phyloP scores from a whole-genome alignment of 2,113 vertebrate genomes.

The Atherinomorus stipes region DNA sequence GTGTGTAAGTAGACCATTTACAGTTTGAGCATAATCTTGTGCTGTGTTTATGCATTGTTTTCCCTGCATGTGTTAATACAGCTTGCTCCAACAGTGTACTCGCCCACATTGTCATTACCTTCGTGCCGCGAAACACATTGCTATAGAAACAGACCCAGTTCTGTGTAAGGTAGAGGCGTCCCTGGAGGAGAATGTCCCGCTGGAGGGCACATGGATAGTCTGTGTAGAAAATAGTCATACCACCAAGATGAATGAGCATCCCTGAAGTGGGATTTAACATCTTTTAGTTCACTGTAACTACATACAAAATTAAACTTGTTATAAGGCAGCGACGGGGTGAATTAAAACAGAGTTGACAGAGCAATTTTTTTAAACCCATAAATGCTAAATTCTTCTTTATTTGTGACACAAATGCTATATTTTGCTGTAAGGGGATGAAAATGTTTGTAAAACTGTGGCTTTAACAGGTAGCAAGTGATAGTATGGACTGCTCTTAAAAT shows the following conservation, averaged over 20 bases:
- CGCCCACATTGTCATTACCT: constrained; percentile 77
- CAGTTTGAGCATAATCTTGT: not conserved
- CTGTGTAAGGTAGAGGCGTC: constrained; percentile 92
- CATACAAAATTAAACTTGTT: not conserved
- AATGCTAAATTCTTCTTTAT: too few relatives aligned
- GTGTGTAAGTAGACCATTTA: not conserved
- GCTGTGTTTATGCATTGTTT: not conserved
- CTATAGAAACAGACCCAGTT: constrained; percentile 96
- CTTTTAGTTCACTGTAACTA: not conserved
- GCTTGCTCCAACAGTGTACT: not conserved
- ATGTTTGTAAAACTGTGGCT: too few relatives aligned
- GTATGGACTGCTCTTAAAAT: too few relatives aligned
- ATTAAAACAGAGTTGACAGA: not conserved
- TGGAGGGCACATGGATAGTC: constrained; percentile 95
- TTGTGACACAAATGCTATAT: too few relatives aligned
- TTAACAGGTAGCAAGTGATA: too few relatives aligned
- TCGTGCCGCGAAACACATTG: constrained; percentile 94
- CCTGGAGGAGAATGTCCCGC: constrained; percentile 94
- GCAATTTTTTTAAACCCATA: too few relatives aligned
- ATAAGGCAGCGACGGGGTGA: not conserved
- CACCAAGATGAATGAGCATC: not conserved
- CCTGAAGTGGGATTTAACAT: not conserved
- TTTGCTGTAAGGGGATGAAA: too few relatives aligned
- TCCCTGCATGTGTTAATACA: not conserved
- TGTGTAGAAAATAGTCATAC: constrained; percentile 45